These are phyloP conservation scores for Ondatra zibethicus DNA, from an alignment of 2,113 vertebrate genomes.

Conservation along the genomic window DNA sequence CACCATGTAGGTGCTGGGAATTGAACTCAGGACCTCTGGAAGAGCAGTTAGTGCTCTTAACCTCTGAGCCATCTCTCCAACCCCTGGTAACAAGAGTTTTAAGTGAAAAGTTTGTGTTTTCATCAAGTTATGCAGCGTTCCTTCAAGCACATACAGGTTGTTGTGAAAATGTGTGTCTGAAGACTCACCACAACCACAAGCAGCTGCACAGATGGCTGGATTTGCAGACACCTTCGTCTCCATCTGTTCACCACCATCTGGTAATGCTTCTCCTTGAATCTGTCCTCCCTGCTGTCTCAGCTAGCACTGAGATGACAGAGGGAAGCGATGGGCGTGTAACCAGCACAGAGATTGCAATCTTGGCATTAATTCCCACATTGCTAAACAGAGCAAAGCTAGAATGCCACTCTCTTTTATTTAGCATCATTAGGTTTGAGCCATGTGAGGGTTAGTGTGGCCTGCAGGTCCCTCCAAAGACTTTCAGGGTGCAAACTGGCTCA, in stretches of 20 bases:
- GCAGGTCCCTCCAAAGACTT: background rate
- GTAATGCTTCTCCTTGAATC: background rate
- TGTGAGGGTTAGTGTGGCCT: rapidly evolving
- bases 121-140: background rate
- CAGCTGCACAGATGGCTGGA: background rate
- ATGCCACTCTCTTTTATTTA: background rate
- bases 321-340: background rate
- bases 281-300: background rate
- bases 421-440: background rate
- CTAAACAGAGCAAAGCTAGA: background rate
- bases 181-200: background rate
- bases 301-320: background rate
- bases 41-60: too few species aligned
- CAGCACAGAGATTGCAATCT: background rate
- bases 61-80: too few species aligned
- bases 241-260: background rate
- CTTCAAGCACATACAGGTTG: background rate
- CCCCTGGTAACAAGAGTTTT: background rate
- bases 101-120: background rate
- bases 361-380: background rate
- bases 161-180: background rate
- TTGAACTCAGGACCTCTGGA: too few species aligned
- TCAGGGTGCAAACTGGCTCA: background rate
- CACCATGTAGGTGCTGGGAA: too few species aligned
- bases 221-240: background rate